A percentile compares a stretch with the other conserved stretches of the same genome.
These are phyloP conservation scores for Drosophila differens DNA, from an alignment of 2,888 invertebrate genomes.

Conservation along the genomic window DNA sequence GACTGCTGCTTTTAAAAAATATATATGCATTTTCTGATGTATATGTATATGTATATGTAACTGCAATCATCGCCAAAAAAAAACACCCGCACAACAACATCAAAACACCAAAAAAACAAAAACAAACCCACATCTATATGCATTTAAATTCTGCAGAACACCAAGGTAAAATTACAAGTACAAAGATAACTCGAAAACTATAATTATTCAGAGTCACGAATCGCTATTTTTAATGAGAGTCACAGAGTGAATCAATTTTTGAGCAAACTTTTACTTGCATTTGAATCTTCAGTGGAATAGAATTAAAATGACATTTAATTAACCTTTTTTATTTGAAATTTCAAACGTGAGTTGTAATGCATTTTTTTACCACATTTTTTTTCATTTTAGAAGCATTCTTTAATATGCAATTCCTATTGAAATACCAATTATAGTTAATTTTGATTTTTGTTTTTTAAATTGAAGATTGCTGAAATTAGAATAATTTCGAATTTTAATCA, in stretches of 20 bases:
- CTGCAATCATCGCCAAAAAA: constrained; percentile 27
- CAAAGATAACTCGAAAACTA: not conserved
- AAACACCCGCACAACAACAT: constrained; percentile 25
- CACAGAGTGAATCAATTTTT: not conserved
- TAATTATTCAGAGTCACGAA: not conserved
- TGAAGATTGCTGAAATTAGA: not conserved
- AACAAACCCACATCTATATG: constrained; percentile 18
- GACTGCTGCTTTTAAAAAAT: constrained; percentile 46
- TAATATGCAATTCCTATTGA: not conserved
- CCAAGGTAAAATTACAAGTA: constrained; percentile 78
- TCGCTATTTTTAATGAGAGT: not conserved
- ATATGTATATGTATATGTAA: constrained; percentile 29
- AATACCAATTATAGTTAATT: not conserved
- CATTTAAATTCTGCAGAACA: constrained; percentile 70
- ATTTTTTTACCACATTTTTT: not conserved
- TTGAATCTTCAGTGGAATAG: not conserved
- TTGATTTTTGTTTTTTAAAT: not conserved
- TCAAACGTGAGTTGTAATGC: not conserved
- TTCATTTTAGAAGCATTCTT: too few species aligned
- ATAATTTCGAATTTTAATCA: not conserved
- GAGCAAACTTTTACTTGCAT: not conserved
- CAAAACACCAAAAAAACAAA: constrained; percentile 23
- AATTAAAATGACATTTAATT: not conserved
- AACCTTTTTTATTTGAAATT: not conserved
- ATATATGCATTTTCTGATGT: not conserved